Evolutionary conservation across 2,888 invertebrate genomes (phyloP).

Genomic region (Bellardia bayeri): DNA sequence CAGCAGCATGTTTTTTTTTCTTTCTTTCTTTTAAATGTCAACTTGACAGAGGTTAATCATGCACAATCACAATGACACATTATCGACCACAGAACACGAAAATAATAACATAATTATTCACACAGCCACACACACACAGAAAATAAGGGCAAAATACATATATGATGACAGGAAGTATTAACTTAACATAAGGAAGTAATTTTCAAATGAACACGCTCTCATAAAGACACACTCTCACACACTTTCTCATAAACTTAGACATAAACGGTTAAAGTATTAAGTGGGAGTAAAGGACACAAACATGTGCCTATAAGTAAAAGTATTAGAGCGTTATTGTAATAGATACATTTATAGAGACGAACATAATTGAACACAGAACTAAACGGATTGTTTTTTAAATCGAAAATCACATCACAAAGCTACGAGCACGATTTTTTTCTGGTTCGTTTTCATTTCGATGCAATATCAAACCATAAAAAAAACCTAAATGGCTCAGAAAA

Average conservation of each 20-base stretch:
- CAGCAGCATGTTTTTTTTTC: neutral
- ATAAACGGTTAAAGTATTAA: neutral
- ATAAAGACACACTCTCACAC: neutral
- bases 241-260: conserved; percentile 17
- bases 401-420: conserved; percentile 60
- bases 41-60: conserved; percentile 61
- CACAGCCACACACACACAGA: neutral
- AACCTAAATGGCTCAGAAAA: conserved; percentile 60
- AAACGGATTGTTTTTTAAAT: conserved; percentile 43
- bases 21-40: conserved; percentile 23
- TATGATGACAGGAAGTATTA: conserved; percentile 60
- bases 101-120: conserved; percentile 51
- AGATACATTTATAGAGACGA: conserved; percentile 25
- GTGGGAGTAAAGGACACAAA: neutral
- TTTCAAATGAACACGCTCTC: conserved; percentile 37
- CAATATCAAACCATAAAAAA: neutral
- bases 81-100: conserved; percentile 53
- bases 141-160: neutral
- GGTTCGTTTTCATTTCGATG: conserved; percentile 41
- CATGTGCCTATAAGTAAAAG: neutral
- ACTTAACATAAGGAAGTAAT: conserved; percentile 62
- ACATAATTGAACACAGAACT: conserved; percentile 24
- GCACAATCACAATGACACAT: conserved; percentile 51
- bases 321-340: neutral
- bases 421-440: conserved; percentile 41